These are phyloP conservation scores for Chlorospingus semifuscus DNA, from an alignment of 2,797 vertebrate genomes.

Conservation along the genomic window DNA sequence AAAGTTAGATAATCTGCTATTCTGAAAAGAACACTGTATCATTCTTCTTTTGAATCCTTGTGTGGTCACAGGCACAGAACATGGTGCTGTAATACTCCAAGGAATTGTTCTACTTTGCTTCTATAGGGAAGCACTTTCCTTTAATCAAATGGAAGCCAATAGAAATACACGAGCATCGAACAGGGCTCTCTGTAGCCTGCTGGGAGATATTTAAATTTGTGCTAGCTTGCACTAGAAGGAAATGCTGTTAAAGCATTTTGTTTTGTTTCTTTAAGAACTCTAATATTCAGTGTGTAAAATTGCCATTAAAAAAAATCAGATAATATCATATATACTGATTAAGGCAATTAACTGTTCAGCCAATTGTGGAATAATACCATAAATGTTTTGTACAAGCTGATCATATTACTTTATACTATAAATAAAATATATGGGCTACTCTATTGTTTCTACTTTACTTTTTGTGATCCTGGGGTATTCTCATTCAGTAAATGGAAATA, in stretches of 20 bases:
- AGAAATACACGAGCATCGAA: constrained; percentile 72
- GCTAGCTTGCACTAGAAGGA: constrained; percentile 72
- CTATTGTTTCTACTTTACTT: not conserved
- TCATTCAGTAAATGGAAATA: not conserved
- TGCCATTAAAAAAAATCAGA: not conserved
- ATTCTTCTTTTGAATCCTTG: not conserved
- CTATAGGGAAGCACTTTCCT: constrained; percentile 63
- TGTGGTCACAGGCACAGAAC: not conserved
- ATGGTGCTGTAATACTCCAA: constrained; percentile 8
- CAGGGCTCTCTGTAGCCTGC: constrained; percentile 71
- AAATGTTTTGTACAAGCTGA: not conserved
- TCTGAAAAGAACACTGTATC: not conserved
- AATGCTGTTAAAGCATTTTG: constrained; percentile 76
- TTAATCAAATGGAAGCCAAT: constrained; percentile 71
- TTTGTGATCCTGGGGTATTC: not conserved
- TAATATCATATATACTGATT: not conserved
- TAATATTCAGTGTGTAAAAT: not conserved
- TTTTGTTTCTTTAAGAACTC: not conserved
- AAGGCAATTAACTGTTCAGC: not conserved
- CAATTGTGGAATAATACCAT: not conserved
- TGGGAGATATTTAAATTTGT: constrained; percentile 80
- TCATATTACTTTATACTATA: not conserved
- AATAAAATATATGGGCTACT: not conserved
- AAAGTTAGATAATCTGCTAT: not conserved
- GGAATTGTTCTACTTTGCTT: constrained; percentile 58